These are phyloP conservation scores for Acanthis flammea DNA, from an alignment of 2,797 vertebrate species.

Conservation along the genomic window DNA sequence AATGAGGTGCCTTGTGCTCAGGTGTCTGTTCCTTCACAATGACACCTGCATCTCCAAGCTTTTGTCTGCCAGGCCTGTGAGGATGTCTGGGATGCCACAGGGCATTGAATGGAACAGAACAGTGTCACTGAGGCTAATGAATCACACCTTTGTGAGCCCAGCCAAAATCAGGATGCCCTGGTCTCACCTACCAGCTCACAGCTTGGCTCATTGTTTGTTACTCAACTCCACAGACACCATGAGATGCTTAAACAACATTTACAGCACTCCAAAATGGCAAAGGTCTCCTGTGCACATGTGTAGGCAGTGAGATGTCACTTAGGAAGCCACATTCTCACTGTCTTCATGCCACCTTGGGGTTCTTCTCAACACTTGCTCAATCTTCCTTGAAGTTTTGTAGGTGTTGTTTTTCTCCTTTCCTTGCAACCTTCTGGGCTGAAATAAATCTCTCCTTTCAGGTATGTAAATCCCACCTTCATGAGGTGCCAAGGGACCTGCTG, in stretches of 20 bases:
- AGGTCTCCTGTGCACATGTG: neutral
- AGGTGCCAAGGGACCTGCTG: slow-evolving; percentile 70
- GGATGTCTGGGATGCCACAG: neutral
- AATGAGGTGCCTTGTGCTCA: neutral
- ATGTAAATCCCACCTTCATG: slow-evolving; percentile 79
- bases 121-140: neutral
- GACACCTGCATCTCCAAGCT: neutral
- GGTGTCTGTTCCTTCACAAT: neutral
- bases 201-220: neutral
- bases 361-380: neutral
- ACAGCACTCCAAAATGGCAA: neutral
- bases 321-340: neutral
- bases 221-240: neutral
- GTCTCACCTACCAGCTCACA: neutral
- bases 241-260: neutral
- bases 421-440: neutral
- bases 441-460: slow-evolving; percentile 71
- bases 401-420: neutral
- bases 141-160: neutral
- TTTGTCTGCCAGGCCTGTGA: neutral
- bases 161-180: neutral
- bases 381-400: neutral
- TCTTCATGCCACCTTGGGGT: neutral
- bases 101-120: neutral
- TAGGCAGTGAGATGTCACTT: neutral